Evolutionary conservation across 2,113 vertebrate species (phyloP).

Genomic region (Eretmochelys imbricata): DNA sequence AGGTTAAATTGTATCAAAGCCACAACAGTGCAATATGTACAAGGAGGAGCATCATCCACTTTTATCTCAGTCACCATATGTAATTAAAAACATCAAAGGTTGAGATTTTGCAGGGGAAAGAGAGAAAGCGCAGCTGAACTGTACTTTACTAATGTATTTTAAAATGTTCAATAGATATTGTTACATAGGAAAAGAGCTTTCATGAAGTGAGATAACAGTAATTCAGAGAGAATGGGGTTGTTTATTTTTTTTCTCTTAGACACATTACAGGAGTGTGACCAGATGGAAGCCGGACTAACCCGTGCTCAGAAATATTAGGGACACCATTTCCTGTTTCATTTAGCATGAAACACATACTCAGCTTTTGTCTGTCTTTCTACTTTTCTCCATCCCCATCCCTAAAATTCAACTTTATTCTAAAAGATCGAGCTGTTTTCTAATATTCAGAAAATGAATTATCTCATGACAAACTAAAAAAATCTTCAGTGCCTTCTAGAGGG

Average conservation of each 20-base stretch:
- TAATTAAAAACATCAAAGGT: background rate
- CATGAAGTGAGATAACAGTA: background rate
- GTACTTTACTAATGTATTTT: background rate
- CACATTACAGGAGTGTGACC: background rate
- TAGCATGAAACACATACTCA: background rate
- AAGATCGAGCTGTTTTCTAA: background rate
- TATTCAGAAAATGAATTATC: background rate
- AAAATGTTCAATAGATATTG: background rate
- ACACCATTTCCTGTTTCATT: background rate
- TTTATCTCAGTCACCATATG: background rate
- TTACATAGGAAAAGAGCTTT: background rate
- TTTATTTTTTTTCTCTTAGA: background rate
- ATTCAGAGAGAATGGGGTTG: background rate
- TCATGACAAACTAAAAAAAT: background rate
- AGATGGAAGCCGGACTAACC: background rate
- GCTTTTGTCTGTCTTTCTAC: background rate
- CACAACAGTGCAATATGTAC: background rate
- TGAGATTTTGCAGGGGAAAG: background rate
- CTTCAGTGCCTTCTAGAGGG: background rate
- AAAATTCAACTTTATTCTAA: background rate
- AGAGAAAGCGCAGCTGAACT: background rate
- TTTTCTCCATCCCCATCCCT: background rate
- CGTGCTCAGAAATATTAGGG: background rate
- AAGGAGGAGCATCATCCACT: background rate
- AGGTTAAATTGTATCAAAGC: background rate